Percentiles rank a stretch among this genome's conserved stretches.
Conservation (phyloP, 2,797 vertebrate species). For the Enteromius trimaculatus region DNA sequence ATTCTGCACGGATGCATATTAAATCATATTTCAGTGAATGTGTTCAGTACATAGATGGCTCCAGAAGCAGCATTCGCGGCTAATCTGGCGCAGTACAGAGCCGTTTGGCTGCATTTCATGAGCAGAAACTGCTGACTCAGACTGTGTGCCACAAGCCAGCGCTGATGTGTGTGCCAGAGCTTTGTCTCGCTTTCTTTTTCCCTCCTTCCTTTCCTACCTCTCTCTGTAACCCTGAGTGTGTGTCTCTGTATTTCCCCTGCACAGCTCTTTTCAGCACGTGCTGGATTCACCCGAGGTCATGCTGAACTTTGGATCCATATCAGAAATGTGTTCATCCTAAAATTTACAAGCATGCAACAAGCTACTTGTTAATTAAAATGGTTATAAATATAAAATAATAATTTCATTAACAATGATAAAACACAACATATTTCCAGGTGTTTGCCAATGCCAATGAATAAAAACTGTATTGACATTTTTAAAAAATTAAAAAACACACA, state of each 20-base stretch:
- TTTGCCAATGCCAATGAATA: not conserved
- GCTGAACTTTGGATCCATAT: not conserved
- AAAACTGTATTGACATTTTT: not conserved
- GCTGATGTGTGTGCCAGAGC: constrained; percentile 10
- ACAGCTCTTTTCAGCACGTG: not conserved
- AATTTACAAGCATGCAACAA: not conserved
- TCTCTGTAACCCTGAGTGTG: constrained; percentile 28
- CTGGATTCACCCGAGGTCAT: not conserved
- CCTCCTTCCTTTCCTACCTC: not conserved
- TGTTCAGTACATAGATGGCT: not conserved
- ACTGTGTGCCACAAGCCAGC: constrained; percentile 3
- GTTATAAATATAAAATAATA: not conserved
- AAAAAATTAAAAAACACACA: not conserved
- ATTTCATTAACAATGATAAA: not conserved
- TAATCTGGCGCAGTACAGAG: constrained; percentile 31
- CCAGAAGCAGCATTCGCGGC: not conserved
- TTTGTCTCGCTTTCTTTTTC: constrained; percentile 8
- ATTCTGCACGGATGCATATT: not conserved
- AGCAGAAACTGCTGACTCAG: constrained; percentile 32
- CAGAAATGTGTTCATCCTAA: not conserved
- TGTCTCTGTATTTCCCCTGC: constrained; percentile 8
- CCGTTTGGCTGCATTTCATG: constrained; percentile 19
- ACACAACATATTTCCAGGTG: not conserved
- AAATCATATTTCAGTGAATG: not conserved
- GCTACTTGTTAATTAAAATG: not conserved